These are phyloP conservation scores for Formica selysi DNA, from an alignment of 1,140 invertebrate genomes.

Conservation along the genomic window DNA sequence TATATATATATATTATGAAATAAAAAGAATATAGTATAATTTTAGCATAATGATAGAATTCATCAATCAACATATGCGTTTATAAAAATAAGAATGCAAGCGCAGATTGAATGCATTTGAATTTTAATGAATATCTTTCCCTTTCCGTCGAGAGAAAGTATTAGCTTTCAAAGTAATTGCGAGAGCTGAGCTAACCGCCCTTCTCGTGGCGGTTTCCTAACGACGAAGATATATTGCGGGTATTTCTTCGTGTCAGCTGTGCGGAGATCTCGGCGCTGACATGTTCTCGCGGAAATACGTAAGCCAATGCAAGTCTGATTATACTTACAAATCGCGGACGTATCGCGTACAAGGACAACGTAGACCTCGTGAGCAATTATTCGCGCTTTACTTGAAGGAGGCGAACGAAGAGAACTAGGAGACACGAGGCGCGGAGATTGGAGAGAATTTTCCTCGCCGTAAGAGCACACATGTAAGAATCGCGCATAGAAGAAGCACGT, in stretches of 20 bases:
- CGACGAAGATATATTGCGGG: conserved; percentile 56
- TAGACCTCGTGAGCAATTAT: conserved; percentile 55
- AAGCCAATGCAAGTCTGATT: conserved; percentile 52
- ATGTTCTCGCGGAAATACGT: conserved; percentile 55
- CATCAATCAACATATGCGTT: not conserved
- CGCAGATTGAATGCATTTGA: not conserved
- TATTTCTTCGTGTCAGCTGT: conserved; percentile 12
- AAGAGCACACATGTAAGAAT: conserved; percentile 65
- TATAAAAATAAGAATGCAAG: conserved; percentile 1
- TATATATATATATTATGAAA: not conserved
- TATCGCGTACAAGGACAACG: conserved; percentile 56
- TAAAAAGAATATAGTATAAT: not conserved
- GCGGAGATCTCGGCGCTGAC: conserved; percentile 30
- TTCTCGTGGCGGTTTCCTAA: conserved; percentile 32
- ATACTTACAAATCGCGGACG: conserved; percentile 58
- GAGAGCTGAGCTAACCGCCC: not conserved
- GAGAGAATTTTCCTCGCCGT: conserved; percentile 43
- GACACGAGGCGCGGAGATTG: conserved; percentile 10
- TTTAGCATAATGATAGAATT: not conserved
- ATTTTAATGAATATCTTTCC: conserved; percentile 1
- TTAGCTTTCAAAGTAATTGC: conserved; percentile 57
- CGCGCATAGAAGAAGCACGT: conserved; percentile 67
- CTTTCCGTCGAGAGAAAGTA: conserved; percentile 26
- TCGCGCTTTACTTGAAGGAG: conserved; percentile 48
- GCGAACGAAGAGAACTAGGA: conserved; percentile 33